Base-by-base conservation (phyloP, 2,113 vertebrate species). In the Chionomys nivalis region DNA sequence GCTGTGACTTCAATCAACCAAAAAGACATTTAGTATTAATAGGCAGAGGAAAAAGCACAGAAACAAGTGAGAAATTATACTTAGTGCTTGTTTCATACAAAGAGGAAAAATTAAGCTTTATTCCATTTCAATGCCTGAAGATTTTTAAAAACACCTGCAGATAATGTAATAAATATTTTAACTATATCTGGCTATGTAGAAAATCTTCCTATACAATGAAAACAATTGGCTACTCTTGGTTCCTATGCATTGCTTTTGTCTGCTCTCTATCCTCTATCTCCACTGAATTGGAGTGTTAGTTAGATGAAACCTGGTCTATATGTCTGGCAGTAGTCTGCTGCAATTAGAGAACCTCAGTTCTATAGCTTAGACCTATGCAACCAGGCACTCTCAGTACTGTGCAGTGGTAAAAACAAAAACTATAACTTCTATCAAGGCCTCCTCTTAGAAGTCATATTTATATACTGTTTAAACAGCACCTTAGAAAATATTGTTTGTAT, bases 361-460 rank as follows among this genome's bases (percentile, higher is more conserved):
- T 47, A 3, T 66, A 66, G 16, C 28, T 28, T 68, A 49, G 63
- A 49, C 63, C 1, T 7, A 31, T 13, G 8, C 31, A 36, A 17
- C 1, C 4, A 44, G 5, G 1, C 1, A 10, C 3, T 36, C 26
- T 68, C 42, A 36, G 42, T 47, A 12, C 17, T 47, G 63, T 1
- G 28, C 10, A 1, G 4, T 68, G 10, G 42, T 49, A 33, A 68
- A 87, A 68, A 36, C 13, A 87, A 19, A 68, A 66, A 3, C 44
- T 19, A 36, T 87, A 49, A 68, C 66, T 87, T 49, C 17, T 68
- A 2, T 49, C 42, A 68, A 68, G 1, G 17, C 19, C 63, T 86
- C 33, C 66, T 68, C 42, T 47, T 47, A 28, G 28, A 55, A 55
- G 4, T n/a, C 16, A 58, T 55, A 21, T 19, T n/a, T 13, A 31